A percentile compares a stretch with the other conserved stretches of the same genome.
These are phyloP conservation scores for Alviniconcha marisindica DNA, from an alignment of 1,140 invertebrate species.

Conservation along the genomic window DNA sequence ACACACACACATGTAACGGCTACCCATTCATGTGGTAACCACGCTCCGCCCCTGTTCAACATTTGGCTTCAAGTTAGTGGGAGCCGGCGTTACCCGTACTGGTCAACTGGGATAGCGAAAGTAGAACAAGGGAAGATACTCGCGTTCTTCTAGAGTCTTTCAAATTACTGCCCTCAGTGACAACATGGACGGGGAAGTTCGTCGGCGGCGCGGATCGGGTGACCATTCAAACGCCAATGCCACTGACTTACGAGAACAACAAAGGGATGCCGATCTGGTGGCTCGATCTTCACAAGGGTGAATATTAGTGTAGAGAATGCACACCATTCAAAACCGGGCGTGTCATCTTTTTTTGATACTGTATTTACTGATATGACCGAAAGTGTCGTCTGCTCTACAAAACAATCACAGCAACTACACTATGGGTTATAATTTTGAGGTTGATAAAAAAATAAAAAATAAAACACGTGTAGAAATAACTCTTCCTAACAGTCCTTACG, in stretches of 20 bases:
- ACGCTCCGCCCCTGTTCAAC: not conserved
- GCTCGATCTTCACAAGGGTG: slow-evolving; percentile 28
- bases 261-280: slow-evolving; percentile 28
- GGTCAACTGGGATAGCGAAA: not conserved
- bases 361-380: not conserved
- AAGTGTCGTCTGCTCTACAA: slow-evolving; percentile 11
- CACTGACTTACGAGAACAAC: not conserved
- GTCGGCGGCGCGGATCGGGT: slow-evolving; percentile 18
- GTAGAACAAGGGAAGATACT: not conserved
- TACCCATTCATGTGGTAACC: not conserved
- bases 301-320: not conserved
- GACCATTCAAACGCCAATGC: not conserved
- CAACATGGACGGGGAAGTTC: slow-evolving; percentile 7
- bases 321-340: no score
- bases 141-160: no score
- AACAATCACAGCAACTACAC: no score
- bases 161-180: not conserved
- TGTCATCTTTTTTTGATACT: not conserved
- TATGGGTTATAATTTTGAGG: no score
- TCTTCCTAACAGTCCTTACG: no score
- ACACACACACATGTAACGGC: not conserved
- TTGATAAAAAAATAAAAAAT: no score
- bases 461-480: no score
- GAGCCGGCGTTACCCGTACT: no score
- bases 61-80: no score